These are phyloP conservation scores for Mactra quadrangularis DNA, from an alignment of 1,140 invertebrate species.

Conservation along the genomic window DNA sequence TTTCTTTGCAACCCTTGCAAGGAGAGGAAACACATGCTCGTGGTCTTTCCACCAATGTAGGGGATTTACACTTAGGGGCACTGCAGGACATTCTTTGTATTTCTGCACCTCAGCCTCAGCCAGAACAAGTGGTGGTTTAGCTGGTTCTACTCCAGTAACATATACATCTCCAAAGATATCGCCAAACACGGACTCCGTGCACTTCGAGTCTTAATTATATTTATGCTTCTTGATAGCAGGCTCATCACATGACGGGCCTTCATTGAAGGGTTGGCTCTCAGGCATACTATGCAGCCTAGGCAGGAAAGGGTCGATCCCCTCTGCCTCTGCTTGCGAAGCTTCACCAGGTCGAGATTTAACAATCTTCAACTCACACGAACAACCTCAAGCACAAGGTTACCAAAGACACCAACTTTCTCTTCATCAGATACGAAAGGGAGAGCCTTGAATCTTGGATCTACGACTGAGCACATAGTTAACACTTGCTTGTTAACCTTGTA, in stretches of 20 bases:
- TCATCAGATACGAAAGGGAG: not conserved
- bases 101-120: not conserved
- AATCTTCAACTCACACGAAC: no score
- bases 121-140: not conserved
- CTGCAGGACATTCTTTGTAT: not conserved
- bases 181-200: not conserved
- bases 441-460: not conserved
- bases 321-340: not conserved
- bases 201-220: not conserved
- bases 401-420: not conserved
- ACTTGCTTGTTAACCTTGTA: not conserved
- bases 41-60: slow-evolving; percentile 62
- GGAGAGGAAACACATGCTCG: slow-evolving; percentile 24
- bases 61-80: slow-evolving; percentile 25
- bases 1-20: slow-evolving; percentile 37
- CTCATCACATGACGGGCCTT: not conserved
- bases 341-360: not conserved
- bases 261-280: not conserved
- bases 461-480: not conserved
- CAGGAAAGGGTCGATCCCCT: not conserved
- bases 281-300: not conserved
- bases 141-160: not conserved
- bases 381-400: not conserved
- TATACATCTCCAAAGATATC: not conserved
- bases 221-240: not conserved